Evolutionary conservation across 1,140 invertebrate genomes (phyloP).

Genomic region (Odontomachus brunneus): DNA sequence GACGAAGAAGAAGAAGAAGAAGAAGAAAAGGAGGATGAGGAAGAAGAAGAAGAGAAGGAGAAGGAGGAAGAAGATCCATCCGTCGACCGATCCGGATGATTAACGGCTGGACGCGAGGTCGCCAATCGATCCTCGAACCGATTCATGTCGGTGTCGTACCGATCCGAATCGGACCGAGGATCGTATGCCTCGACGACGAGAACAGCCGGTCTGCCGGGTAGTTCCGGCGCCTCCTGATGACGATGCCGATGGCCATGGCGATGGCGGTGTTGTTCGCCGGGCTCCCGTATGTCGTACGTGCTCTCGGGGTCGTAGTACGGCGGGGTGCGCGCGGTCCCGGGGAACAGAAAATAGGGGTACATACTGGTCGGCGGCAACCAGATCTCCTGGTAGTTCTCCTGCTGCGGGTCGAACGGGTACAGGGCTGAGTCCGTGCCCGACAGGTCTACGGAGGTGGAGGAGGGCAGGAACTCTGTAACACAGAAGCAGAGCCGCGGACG

Average conservation of each 20-base stretch:
- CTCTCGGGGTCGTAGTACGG: slow-evolving; percentile 81
- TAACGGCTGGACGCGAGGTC: slow-evolving; percentile 55
- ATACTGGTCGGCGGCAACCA: slow-evolving; percentile 86
- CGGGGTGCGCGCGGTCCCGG: slow-evolving; percentile 83
- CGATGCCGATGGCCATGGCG: slow-evolving; percentile 71
- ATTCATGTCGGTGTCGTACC: slow-evolving; percentile 52
- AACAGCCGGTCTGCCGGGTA: slow-evolving; percentile 75
- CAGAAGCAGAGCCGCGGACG: slow-evolving; percentile 84
- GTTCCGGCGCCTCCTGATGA: slow-evolving; percentile 77
- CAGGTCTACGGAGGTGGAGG: slow-evolving; percentile 85
- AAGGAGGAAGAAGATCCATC: slow-evolving; percentile 72
- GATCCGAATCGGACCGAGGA: slow-evolving; percentile 75
- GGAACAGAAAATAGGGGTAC: slow-evolving; percentile 87
- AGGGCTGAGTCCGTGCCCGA: slow-evolving; percentile 87
- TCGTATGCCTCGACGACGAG: slow-evolving; percentile 74
- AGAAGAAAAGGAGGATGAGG: slow-evolving; percentile 69
- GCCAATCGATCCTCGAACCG: slow-evolving; percentile 62
- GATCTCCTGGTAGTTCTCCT: slow-evolving; percentile 85
- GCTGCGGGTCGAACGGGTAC: slow-evolving; percentile 85
- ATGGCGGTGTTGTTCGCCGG: slow-evolving; percentile 60
- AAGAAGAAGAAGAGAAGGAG: slow-evolving; percentile 71
- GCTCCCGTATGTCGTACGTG: slow-evolving; percentile 72
- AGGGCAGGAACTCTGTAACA: slow-evolving; percentile 87
- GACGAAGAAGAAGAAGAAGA: slow-evolving; percentile 76
- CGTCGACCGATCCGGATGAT: slow-evolving; percentile 67